Conservation (phyloP, 2,797 vertebrate genomes). For the Urocyon cinereoargenteus region DNA sequence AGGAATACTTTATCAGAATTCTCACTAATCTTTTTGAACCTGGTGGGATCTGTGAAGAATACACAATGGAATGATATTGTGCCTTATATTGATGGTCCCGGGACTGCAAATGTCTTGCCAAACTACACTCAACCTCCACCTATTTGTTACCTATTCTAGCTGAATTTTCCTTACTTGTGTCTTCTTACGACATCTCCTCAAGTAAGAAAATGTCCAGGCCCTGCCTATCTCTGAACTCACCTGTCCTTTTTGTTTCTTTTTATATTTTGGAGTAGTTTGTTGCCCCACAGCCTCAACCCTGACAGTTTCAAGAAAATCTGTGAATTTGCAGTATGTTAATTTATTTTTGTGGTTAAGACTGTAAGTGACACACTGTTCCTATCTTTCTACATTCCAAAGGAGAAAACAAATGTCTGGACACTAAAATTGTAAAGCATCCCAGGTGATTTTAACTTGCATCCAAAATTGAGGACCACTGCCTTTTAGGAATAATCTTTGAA, state of each 20-base stretch:
- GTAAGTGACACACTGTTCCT: neutral
- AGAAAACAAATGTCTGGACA: neutral
- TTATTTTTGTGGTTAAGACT: neutral
- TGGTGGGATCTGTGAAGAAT: neutral
- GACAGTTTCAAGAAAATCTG: neutral
- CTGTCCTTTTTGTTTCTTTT: neutral
- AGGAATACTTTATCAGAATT: neutral
- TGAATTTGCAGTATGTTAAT: neutral
- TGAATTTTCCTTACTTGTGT: neutral
- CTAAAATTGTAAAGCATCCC: neutral
- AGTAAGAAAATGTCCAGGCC: neutral
- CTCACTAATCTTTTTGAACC: neutral
- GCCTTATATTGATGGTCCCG: neutral
- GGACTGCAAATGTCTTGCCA: neutral
- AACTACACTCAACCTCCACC: neutral
- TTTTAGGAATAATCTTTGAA: neutral
- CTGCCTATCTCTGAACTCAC: neutral
- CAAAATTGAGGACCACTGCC: neutral
- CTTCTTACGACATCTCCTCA: neutral
- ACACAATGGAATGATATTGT: neutral
- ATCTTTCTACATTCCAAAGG: neutral
- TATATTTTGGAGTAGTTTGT: neutral
- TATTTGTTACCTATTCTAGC: neutral
- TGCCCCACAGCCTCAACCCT: neutral
- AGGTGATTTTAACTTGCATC: neutral